Base-by-base conservation (phyloP, 1,140 invertebrate genomes). In the Neocloeon triangulifer region DNA sequence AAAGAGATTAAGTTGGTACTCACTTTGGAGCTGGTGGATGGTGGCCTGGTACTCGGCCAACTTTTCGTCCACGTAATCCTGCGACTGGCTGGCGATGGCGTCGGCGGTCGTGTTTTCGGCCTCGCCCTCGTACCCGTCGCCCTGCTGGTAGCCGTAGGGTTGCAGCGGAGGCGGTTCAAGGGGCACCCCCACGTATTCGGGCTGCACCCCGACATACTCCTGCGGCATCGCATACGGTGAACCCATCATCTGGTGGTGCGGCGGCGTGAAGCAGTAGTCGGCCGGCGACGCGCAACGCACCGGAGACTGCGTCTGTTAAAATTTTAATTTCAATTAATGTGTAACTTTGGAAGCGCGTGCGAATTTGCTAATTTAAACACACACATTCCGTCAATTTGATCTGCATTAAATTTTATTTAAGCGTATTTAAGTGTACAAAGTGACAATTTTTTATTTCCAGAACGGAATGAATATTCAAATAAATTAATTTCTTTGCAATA, bases 11-110 rank as follows among this genome's bases (percentile, higher is more conserved):
- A n/a, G n/a, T n/a, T n/a, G n/a, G n/a, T 8, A 51, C 68, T 70
- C 50, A 86, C 82, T 79, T 69, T 86, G 81, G 37, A 88, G 59
- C 47, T 77, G 68, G 41, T 76, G 73, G 52, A 91, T 91, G 7
- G 82, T 88, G 7, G 78, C 74, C 53, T 88, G 80, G 48, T 88
- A 91, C 55, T 91, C 81, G 5, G 81, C 78, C 44, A 89, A 64
- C 50, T 82, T 82, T 55, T 91, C 84, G 49, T 91, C 84, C 28
- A 91, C 69, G 47, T 88, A 91, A 57, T 89, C 82, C 55, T 91
- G 84, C 35, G 79, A 84, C 55, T 91, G 84, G 46, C 72, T 74
- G 19, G 81, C 81, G 37, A 91, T 86, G 37, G 88, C 85, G 48
- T 88, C 80, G 8, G 81, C 81, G 3, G 81, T 86, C 5, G 71